These are phyloP conservation scores for Latrodectus geometricus DNA, from an alignment of 1,140 invertebrate species.

Conservation along the genomic window DNA sequence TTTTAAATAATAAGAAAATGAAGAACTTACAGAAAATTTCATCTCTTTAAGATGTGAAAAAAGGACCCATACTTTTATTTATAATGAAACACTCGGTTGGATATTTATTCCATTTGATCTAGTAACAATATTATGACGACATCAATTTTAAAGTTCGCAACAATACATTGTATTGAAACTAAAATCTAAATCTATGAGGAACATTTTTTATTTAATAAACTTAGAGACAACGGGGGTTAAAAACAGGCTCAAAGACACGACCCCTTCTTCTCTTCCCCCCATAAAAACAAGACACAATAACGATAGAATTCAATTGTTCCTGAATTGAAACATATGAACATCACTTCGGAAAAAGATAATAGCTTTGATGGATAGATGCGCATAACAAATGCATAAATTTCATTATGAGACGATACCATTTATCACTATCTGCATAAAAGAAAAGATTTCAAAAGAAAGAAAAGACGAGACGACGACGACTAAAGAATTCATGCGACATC, in stretches of 20 bases:
- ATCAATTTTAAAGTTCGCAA: not conserved
- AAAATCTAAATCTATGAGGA: not conserved
- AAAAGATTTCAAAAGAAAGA: constrained; percentile 12
- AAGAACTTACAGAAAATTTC: too few species aligned
- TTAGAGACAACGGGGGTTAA: not conserved
- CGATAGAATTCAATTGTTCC: constrained; percentile 24
- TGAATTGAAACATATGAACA: constrained; percentile 42
- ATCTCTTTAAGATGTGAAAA: too few species aligned
- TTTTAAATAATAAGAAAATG: too few species aligned
- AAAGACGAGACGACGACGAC: not conserved
- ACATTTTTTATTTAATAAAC: constrained; percentile 35
- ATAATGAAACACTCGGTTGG: too few species aligned
- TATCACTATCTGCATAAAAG: constrained; percentile 52
- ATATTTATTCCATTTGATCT: too few species aligned
- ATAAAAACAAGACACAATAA: constrained; percentile 8
- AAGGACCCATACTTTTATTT: too few species aligned
- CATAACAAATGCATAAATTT: constrained; percentile 56
- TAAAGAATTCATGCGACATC: constrained; percentile 48
- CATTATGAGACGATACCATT: constrained; percentile 46
- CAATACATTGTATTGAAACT: constrained; percentile 28
- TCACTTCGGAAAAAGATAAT: constrained; percentile 16
- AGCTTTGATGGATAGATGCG: constrained; percentile 16
- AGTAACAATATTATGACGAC: too few species aligned
- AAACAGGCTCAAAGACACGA: not conserved
- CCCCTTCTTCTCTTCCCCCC: not conserved